Percentiles rank a stretch among this genome's conserved stretches.
Conservation (phyloP, 2,797 vertebrate species). For the Darevskia mixta region DNA sequence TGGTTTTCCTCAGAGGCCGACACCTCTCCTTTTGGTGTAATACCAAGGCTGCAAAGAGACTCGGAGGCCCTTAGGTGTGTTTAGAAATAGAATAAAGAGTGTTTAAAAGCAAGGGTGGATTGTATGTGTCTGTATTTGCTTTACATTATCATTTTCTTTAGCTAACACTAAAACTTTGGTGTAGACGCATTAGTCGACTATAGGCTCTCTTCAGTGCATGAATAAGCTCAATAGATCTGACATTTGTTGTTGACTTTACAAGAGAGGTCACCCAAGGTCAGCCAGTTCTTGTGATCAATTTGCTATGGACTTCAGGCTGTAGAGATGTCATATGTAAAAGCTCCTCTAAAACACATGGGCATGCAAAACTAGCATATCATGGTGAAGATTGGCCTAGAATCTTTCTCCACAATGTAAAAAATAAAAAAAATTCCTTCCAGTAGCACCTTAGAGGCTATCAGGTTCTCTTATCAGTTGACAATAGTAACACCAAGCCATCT, state of each 20-base stretch:
- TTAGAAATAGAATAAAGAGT: conserved; percentile 8
- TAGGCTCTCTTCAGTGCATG: background rate
- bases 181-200: background rate
- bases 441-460: no score
- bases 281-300: background rate
- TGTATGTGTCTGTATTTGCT: conserved; percentile 16
- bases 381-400: background rate
- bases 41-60: conserved; percentile 14
- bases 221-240: background rate
- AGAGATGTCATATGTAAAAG: background rate
- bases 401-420: background rate
- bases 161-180: background rate
- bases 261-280: background rate
- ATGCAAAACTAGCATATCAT: background rate
- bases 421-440: no score
- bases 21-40: conserved; percentile 24
- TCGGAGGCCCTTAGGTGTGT: conserved; percentile 22
- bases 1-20: conserved; percentile 29
- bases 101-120: background rate
- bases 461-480: no score
- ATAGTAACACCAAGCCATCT: no score
- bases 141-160: background rate
- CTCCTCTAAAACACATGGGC: background rate
- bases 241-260: background rate
- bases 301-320: background rate